Conservation (phyloP, 2,888 invertebrate species). For the Ichneumoninae sp. region DNA sequence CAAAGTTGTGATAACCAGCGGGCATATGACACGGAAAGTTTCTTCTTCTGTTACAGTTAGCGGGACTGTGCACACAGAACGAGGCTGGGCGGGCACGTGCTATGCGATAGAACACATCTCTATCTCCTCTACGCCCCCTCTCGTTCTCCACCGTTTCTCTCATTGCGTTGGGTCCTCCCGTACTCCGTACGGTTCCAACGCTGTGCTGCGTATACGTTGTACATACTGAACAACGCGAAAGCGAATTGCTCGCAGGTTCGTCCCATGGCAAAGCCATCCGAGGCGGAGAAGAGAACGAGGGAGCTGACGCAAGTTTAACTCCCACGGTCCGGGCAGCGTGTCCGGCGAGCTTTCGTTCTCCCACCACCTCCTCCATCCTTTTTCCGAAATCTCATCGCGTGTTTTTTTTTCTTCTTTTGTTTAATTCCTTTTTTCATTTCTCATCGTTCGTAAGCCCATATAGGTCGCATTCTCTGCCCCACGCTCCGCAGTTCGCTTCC, state of each 20-base stretch:
- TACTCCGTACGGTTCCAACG: background rate
- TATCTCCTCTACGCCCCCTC: background rate
- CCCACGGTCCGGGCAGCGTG: slow-evolving; percentile 28
- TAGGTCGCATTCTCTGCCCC: slow-evolving; percentile 36
- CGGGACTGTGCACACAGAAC: slow-evolving; percentile 20
- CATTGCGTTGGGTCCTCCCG: background rate
- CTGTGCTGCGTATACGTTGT: slow-evolving; percentile 24
- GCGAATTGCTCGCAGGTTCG: slow-evolving; percentile 36
- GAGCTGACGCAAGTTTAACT: slow-evolving; percentile 45
- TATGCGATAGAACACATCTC: background rate
- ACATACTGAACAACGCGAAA: slow-evolving; percentile 20
- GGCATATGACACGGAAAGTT: slow-evolving; percentile 53
- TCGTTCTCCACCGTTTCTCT: background rate
- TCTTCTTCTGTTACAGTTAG: slow-evolving; percentile 50
- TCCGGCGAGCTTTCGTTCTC: slow-evolving; percentile 36
- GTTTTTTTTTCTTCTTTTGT: background rate
- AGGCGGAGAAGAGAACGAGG: slow-evolving; percentile 2
- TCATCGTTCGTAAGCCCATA: slow-evolving; percentile 10
- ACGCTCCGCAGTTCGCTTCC: slow-evolving; percentile 3
- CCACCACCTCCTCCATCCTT: background rate
- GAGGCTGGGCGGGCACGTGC: slow-evolving; percentile 46
- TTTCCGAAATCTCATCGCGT: slow-evolving; percentile 35
- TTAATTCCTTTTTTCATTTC: background rate
- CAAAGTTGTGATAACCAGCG: slow-evolving; percentile 50
- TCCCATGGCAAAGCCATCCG: slow-evolving; percentile 25